Base-by-base conservation (phyloP, 2,888 invertebrate species). In the Phyllotreta striolata region DNA sequence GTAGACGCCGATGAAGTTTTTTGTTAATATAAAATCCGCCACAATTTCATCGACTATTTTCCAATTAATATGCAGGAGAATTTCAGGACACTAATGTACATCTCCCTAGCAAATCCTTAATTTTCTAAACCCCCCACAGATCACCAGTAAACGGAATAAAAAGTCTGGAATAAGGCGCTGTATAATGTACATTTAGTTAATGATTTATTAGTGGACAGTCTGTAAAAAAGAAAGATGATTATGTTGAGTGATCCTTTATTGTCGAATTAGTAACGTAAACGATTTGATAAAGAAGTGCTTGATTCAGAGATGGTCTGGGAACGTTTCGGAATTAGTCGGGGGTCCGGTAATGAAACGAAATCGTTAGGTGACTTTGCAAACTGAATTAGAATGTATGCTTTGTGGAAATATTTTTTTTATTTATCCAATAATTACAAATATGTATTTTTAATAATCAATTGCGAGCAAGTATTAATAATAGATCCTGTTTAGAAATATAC, bases 21-120 rank as follows among this genome's bases (percentile, higher is more conserved):
- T 24, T 24, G 24, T 24, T 24, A 24, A 24, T 24, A 24, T 24
- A 24, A 24, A 24, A 24, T 24, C 24, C 24, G 24, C 4, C 24
- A 24, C 24, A 24, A 3, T 24, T 24, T 24, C 1, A 24, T 24
- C 1, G 24, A 24, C 24, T 24, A 3, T 46, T 62, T 58, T 55
- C 55, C 62, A 60, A 55, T 62, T 66, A 51, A 35, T 24, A 24
- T n/a, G n/a, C n/a, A n/a, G n/a, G n/a, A n/a, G n/a, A n/a, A n/a
- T n/a, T n/a, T n/a, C n/a, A n/a, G n/a, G n/a, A n/a, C n/a, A n/a
- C n/a, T n/a, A n/a, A n/a, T n/a, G n/a, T n/a, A n/a, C n/a, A n/a
- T n/a, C n/a, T n/a, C 24, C 24, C 1, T 24, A 24, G 24, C 24
- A 24, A 4, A 24, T 1, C 4, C 24, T 24, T 24, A 24, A 24